Evolutionary conservation across 2,797 vertebrate genomes (phyloP), one percentile per base, ranked within the genome.

Genomic region (Lepus oiostolus): DNA sequence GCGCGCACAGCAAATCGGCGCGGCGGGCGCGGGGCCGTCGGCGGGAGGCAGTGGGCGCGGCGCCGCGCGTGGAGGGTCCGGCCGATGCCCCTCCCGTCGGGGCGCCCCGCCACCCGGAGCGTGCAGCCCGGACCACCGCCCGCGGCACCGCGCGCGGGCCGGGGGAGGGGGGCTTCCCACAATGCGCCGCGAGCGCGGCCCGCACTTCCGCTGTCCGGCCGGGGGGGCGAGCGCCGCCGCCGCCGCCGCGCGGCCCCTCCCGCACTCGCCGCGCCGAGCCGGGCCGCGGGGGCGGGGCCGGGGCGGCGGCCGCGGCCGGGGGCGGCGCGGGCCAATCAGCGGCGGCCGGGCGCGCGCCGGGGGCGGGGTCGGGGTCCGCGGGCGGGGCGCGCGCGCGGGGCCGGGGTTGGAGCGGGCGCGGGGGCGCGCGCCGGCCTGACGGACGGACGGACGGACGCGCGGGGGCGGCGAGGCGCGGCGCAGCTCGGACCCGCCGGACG

Each of bases 131-230:
- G 47, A 77, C 60, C 89, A 92, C 90, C 75, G 21, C 38, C 84
- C 72, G 58, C 92, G 84, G 76, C 95, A 24, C 54, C 30, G 62
- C 76, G 81, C 68, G 76, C 77, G 58, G 14, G 62, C 92, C 94
- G 77, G 32, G 93, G 93, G 94, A 94, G 96, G 92, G 97, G 97
- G 95, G 97, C 97, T 96, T 97, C 97, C 97, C 97, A 97, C 87
- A 97, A 97, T 97, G 95, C 97, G 96, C 97, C 96, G 97, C 97
- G 97, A 95, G 96, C 96, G 79, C 91, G 85, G 96, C 96, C 95
- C 65, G 93, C 96, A 97, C 97, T 98, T 98, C 97, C 98, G 98
- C 96, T 94, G 98, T 98, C 98, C 98, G 89, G 96, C 97, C 30
- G 75, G 22, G 83, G 30, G 87, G 85, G 82, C 65, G 62, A 60